Percentiles rank a stretch among this genome's conserved stretches.
phyloP scores from a whole-genome alignment of 2,113 vertebrate species.

The Gorsachius goisagi region DNA sequence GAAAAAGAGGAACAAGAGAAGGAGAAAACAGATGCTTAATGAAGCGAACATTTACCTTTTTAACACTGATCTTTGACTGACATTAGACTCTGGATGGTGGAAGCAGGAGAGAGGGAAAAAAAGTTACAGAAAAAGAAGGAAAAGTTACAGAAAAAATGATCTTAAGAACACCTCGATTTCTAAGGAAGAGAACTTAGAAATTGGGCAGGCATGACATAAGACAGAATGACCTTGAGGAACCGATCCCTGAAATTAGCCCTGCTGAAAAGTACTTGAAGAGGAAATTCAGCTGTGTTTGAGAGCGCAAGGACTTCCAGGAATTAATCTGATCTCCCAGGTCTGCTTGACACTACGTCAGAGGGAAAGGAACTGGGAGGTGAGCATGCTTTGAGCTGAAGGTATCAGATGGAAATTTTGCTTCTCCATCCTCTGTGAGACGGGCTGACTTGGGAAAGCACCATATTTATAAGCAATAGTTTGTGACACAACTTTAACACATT shows the following conservation, averaged over 20 bases:
- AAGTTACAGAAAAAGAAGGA: not conserved
- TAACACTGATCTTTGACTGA: not conserved
- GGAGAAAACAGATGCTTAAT: not conserved
- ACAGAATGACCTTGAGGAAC: not conserved
- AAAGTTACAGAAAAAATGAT: not conserved
- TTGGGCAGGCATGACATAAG: not conserved
- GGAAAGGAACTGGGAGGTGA: not conserved
- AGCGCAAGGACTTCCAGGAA: not conserved
- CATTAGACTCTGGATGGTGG: not conserved
- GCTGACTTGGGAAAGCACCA: not conserved
- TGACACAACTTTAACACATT: not conserved
- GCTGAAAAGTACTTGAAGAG: not conserved
- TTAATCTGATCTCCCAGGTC: not conserved
- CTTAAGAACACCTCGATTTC: not conserved
- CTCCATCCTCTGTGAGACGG: not conserved
- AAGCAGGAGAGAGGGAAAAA: not conserved
- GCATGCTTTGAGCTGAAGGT: not conserved
- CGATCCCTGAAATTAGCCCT: not conserved
- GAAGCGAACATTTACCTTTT: not conserved
- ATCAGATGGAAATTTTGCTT: not conserved
- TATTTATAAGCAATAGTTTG: not conserved
- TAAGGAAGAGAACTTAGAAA: not conserved
- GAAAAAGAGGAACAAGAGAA: not conserved
- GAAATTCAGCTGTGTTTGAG: constrained; percentile 22
- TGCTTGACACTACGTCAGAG: not conserved